Base-by-base conservation (phyloP, 2,113 vertebrate species). In the Tapirus terrestris region DNA sequence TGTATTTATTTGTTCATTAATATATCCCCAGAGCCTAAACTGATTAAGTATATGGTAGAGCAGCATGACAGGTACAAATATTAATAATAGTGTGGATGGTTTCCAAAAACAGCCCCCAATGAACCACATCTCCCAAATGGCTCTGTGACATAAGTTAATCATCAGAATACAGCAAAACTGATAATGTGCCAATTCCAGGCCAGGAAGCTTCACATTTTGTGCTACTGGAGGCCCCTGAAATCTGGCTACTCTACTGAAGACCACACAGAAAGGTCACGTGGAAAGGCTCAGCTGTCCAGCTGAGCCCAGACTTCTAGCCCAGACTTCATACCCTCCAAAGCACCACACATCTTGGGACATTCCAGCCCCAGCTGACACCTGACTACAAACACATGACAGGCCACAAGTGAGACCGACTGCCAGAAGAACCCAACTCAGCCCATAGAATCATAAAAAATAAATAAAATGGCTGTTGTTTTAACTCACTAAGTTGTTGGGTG, bases 61-160 rank as follows among this genome's bases (percentile, higher is more conserved):
- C 56, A 82, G 43, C 6, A 73, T 14, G n/a, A 51, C 31, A 27
- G 23, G 31, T 43, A 73, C 27, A 84, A 96, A 60, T 61, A 94
- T 29, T 65, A 84, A 10, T 48, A 88, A 85, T 2, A 48, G 33
- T 39, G 31, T 39, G 39, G 14, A 48, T 33, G 8, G 48, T 72
- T 88, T 88, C 45, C 70, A 94, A 83, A 97, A 77, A 87, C 39
- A n/a, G 36, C 23, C 45, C 67, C 53, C 73, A 96, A 16, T 14
- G 53, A 96, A 73, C 31, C 48, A 58, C 6, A n/a, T 33, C 73
- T 79, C 21, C 65, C 23, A 65, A 92, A 1, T 75, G 33, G 79
- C 33, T 33, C 70, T 80, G 45, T 45, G 58, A 80, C 45, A 60
- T 90, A 60, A 23, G 5, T 45, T 61, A 31, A 92, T 81, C 31